phyloP scores from a whole-genome alignment of 2,113 vertebrate genomes.

The Larimichthys crocea region DNA sequence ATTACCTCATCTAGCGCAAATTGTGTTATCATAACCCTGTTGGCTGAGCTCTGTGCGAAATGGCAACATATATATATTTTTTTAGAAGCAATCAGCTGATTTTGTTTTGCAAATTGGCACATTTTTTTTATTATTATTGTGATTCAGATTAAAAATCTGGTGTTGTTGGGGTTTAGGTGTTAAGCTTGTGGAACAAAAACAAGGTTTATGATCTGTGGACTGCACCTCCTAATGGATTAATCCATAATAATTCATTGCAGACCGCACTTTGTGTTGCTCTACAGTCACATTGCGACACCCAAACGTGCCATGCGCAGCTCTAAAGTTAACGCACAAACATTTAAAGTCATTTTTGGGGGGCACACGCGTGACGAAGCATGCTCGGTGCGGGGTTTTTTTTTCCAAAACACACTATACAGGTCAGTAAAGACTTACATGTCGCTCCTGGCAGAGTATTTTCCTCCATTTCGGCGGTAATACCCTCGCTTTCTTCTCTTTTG shows the following conservation, averaged over 20 bases:
- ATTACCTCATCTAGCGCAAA: conserved; percentile 77
- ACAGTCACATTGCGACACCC: not conserved
- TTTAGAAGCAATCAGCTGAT: not conserved
- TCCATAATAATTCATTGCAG: conserved; percentile 32
- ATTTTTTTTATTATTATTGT: not conserved
- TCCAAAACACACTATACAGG: not conserved
- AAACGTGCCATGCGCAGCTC: not conserved
- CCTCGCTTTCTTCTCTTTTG: conserved; percentile 72
- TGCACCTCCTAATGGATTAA: conserved; percentile 25
- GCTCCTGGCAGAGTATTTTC: conserved; percentile 58
- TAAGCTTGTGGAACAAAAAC: conserved; percentile 13
- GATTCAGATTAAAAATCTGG: conserved; percentile 13
- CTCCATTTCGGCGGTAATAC: conserved; percentile 67
- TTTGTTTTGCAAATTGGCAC: not conserved
- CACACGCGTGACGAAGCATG: conserved; percentile 21
- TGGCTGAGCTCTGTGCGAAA: conserved; percentile 24
- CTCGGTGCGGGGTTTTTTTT: not conserved
- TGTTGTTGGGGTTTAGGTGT: not conserved
- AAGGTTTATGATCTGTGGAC: not conserved
- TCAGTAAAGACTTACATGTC: conserved; percentile 75
- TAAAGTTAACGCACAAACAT: conserved; percentile 16
- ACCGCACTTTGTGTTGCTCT: not conserved
- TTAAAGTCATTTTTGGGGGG: not conserved
- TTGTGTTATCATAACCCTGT: conserved; percentile 61
- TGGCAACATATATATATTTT: not conserved